These are phyloP conservation scores for Proteles cristata DNA, from an alignment of 2,113 vertebrate genomes.

Conservation along the genomic window DNA sequence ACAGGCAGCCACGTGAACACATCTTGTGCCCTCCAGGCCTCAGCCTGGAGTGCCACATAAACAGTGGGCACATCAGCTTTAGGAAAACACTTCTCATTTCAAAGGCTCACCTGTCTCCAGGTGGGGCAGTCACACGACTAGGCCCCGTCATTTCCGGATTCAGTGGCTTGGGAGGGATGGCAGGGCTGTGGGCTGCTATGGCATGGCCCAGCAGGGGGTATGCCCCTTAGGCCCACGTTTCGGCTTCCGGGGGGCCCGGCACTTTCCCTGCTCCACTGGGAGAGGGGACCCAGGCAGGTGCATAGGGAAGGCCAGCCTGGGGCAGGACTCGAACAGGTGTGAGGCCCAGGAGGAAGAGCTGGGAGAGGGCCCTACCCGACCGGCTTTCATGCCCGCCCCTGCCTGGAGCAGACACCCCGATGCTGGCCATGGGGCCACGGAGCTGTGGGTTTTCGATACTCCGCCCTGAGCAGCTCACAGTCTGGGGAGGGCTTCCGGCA, in stretches of 20 bases:
- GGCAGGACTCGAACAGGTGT: neutral
- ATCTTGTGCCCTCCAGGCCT: neutral
- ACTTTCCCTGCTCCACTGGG: neutral
- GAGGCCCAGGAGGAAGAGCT: neutral
- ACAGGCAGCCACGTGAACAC: neutral
- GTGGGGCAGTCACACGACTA: neutral
- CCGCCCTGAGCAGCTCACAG: neutral
- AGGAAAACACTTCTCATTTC: neutral
- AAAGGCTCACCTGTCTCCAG: neutral
- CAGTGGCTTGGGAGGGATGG: neutral
- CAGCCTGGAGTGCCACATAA: neutral
- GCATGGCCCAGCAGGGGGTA: neutral
- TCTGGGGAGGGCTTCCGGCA: neutral
- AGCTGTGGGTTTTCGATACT: neutral
- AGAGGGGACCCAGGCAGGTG: neutral
- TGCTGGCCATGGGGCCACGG: too few relatives aligned
- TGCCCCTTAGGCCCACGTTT: too few relatives aligned
- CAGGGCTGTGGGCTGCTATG: neutral
- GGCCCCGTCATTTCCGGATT: neutral
- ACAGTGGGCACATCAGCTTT: fast-evolving
- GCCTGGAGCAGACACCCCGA: too few relatives aligned
- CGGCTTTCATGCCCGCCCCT: fast-evolving
- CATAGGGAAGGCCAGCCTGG: neutral
- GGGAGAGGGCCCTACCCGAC: neutral
- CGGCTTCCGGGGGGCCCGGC: neutral